Conservation (phyloP, 2,888 invertebrate species). For the Congeria kusceri region DNA sequence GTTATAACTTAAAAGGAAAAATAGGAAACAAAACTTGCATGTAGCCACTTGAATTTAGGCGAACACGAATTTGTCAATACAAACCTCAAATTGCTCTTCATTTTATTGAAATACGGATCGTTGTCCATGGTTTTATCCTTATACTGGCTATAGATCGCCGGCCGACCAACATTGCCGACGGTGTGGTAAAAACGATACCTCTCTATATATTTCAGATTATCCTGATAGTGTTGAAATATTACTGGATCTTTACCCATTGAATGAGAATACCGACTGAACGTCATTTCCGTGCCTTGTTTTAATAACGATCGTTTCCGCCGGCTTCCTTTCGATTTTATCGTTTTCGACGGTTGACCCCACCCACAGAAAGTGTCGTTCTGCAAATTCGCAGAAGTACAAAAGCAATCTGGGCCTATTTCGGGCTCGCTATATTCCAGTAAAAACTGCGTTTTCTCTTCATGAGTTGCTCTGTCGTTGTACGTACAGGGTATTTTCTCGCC, state of each 20-base stretch:
- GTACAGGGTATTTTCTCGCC: slow-evolving; percentile 36
- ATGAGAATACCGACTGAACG: slow-evolving; percentile 37
- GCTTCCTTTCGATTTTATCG: slow-evolving; percentile 28
- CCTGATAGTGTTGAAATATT: slow-evolving; percentile 49
- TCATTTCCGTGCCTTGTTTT: slow-evolving; percentile 14
- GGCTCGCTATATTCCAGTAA: slow-evolving; percentile 1
- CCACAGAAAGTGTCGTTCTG: slow-evolving; percentile 30
- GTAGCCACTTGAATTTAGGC: too few species aligned
- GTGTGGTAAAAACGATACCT: slow-evolving; percentile 58
- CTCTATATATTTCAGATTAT: slow-evolving; percentile 49
- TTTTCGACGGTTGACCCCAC: slow-evolving; percentile 36
- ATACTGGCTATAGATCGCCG: slow-evolving; percentile 18
- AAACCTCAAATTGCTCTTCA: slow-evolving; percentile 29
- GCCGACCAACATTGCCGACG: slow-evolving; percentile 51
- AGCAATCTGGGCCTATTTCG: slow-evolving; percentile 9
- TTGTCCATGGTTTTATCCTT: slow-evolving; percentile 24
- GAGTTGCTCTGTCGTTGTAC: slow-evolving; percentile 13
- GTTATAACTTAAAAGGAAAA: too few species aligned
- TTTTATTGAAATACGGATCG: slow-evolving; percentile 43
- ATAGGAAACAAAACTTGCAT: too few species aligned
- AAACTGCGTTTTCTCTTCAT: not conserved
- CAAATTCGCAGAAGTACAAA: slow-evolving; percentile 26
- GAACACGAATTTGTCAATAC: not conserved
- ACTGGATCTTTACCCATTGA: slow-evolving; percentile 36
- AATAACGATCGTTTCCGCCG: slow-evolving; percentile 15